phyloP scores from a whole-genome alignment of 1,140 invertebrate species.

The Marisa cornuarietis region DNA sequence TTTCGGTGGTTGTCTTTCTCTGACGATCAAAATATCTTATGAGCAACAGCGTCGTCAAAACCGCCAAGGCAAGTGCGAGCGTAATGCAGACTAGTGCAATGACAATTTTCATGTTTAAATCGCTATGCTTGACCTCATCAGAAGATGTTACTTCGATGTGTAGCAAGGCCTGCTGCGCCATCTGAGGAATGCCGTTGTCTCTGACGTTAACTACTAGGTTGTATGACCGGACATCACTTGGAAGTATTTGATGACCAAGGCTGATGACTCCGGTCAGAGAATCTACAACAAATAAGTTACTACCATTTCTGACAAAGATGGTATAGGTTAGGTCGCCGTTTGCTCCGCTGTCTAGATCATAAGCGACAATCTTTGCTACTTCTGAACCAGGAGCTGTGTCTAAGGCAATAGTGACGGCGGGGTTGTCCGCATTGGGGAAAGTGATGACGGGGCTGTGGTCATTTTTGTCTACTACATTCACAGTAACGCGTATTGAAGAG shows the following conservation, averaged over 20 bases:
- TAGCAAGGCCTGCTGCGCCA: conserved; percentile 34
- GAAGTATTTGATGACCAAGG: conserved; percentile 64
- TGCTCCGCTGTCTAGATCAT: conserved; percentile 39
- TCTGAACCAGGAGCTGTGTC: conserved; percentile 30
- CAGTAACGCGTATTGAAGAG: conserved; percentile 76
- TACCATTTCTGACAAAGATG: conserved; percentile 55
- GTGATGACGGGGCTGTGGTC: conserved; percentile 50
- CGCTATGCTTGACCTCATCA: not conserved
- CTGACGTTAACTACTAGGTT: conserved; percentile 41
- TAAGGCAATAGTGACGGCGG: conserved; percentile 36
- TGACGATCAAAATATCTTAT: conserved; percentile 44
- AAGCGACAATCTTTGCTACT: conserved; percentile 39
- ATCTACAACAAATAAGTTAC: conserved; percentile 87
- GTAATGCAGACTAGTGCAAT: conserved; percentile 54
- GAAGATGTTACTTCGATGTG: conserved; percentile 22
- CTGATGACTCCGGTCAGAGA: conserved; percentile 85
- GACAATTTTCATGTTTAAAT: conserved; percentile 51
- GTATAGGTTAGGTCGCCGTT: conserved; percentile 43
- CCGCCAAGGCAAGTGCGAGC: conserved; percentile 48
- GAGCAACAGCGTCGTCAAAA: conserved; percentile 49
- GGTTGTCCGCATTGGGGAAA: conserved; percentile 41
- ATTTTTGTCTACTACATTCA: conserved; percentile 82
- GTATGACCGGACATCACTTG: conserved; percentile 33
- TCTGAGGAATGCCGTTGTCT: conserved; percentile 41
- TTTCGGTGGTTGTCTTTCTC: conserved; percentile 9